phyloP scores from a whole-genome alignment of 2,113 vertebrate species.

The Falcunculus frontatus region DNA sequence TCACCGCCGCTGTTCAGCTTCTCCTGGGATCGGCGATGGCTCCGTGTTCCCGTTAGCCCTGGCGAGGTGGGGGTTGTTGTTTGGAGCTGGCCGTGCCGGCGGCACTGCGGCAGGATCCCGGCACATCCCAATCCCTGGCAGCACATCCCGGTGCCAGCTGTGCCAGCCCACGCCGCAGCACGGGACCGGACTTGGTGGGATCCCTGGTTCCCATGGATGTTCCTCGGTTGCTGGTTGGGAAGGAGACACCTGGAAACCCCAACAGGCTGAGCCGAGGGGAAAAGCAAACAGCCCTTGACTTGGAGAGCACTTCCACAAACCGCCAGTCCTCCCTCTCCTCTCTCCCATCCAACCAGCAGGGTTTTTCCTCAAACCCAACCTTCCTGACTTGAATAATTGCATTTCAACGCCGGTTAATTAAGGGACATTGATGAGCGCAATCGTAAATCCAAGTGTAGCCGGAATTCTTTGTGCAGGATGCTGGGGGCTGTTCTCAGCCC shows the following conservation, averaged over 20 bases:
- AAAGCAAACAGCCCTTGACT: not conserved
- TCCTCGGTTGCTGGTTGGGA: accelerated
- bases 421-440: not conserved
- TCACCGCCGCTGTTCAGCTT: accelerated
- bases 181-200: not conserved
- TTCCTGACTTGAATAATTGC: not conserved
- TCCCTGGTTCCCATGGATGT: not conserved
- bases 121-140: not conserved
- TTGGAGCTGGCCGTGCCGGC: accelerated
- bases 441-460: conserved; percentile 23
- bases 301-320: not conserved
- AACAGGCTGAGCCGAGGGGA: not conserved
- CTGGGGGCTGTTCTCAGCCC: conserved; percentile 39
- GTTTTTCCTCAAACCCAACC: not conserved
- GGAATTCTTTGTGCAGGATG: not conserved
- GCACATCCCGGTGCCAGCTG: not conserved
- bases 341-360: not conserved
- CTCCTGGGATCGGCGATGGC: accelerated
- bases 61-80: accelerated
- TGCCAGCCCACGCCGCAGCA: not conserved
- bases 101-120: not conserved
- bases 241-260: not conserved
- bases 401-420: not conserved
- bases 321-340: not conserved
- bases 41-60: not conserved